phyloP scores from a whole-genome alignment of 2,888 invertebrate genomes.

The Anaspis maculata region DNA sequence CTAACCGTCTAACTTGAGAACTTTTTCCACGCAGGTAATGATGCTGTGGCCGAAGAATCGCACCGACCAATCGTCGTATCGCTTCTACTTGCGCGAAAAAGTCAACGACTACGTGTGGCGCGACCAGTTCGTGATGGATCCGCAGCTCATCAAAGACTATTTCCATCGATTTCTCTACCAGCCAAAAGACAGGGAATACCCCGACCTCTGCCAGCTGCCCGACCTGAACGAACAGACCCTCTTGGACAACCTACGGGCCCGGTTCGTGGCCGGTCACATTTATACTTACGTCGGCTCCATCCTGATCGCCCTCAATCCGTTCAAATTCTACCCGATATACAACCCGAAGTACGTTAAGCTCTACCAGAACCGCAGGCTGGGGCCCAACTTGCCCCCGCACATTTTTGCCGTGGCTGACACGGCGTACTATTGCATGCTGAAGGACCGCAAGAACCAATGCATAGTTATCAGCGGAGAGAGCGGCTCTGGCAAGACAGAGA shows the following conservation, averaged over 20 bases:
- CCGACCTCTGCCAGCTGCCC: conserved; percentile 90
- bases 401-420: conserved; percentile 95
- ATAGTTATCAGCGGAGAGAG: conserved; percentile 94
- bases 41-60: conserved; percentile 67
- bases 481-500: conserved; percentile 95
- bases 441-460: conserved; percentile 83
- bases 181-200: conserved; percentile 88
- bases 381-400: conserved; percentile 89
- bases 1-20: too few relatives aligned
- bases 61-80: conserved; percentile 48
- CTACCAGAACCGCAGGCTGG: conserved; percentile 86
- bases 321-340: conserved; percentile 94
- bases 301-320: conserved; percentile 88
- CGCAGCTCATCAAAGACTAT: conserved; percentile 86
- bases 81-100: conserved; percentile 84
- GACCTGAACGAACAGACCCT: conserved; percentile 91
- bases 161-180: conserved; percentile 86
- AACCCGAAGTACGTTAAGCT: conserved; percentile 95
- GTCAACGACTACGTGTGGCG: conserved; percentile 79
- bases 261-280: conserved; percentile 87
- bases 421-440: conserved; percentile 90
- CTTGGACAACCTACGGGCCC: conserved; percentile 78
- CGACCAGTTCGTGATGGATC: conserved; percentile 81
- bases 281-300: conserved; percentile 96
- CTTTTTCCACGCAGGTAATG: too few relatives aligned